Conservation (phyloP, 2,113 vertebrate genomes). For the Lontra canadensis region DNA sequence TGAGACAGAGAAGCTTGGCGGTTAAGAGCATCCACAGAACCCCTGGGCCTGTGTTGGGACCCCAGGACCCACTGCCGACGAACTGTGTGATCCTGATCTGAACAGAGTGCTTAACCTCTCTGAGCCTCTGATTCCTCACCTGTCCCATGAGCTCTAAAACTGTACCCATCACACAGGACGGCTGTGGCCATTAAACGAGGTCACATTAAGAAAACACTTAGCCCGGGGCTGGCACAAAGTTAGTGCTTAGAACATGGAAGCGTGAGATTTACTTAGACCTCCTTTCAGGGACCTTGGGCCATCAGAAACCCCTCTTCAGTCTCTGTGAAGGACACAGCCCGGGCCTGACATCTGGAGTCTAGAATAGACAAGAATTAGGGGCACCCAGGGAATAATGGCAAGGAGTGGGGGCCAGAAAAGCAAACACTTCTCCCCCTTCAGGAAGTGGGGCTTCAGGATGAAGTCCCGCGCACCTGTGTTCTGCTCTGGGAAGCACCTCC, state of each 20-base stretch:
- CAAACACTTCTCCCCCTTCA: background rate
- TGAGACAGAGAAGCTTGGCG: background rate
- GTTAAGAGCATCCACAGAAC: background rate
- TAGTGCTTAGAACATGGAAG: background rate
- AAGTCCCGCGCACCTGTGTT: background rate
- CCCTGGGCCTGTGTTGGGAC: background rate
- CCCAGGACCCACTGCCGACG: background rate
- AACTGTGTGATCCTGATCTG: background rate
- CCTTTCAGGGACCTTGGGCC: background rate
- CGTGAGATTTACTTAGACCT: background rate
- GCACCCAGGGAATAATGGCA: background rate
- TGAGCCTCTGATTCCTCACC: background rate
- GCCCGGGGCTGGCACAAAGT: background rate
- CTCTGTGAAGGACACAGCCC: background rate
- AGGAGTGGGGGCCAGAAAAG: background rate
- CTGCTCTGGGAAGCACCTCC: slow-evolving; percentile 28
- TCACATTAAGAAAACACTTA: background rate
- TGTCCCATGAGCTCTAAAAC: background rate
- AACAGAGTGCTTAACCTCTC: background rate
- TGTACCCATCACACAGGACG: background rate
- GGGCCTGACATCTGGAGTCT: background rate
- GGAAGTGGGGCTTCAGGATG: background rate
- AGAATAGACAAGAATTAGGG: background rate
- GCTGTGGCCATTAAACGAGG: background rate
- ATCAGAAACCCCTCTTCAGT: background rate